Base-by-base conservation (phyloP, 2,797 vertebrate species). In the Crenuchus spilurus region DNA sequence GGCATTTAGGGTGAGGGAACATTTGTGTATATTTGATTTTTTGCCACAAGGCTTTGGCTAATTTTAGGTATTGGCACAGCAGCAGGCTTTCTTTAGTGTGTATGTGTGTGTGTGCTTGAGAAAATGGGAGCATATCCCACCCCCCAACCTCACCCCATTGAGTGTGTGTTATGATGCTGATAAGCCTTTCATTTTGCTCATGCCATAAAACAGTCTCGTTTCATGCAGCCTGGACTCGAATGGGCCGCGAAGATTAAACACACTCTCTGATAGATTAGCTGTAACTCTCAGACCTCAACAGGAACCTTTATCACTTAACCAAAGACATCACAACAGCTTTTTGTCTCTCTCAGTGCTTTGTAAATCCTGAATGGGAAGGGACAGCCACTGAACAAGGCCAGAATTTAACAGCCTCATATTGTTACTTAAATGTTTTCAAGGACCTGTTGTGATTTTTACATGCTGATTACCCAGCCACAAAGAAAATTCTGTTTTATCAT, bases 161-260 rank as follows among this genome's bases (percentile, higher is more conserved):
- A 65, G 62, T n/a, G 62, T 39, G 22, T 83, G 79, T 77, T 77
- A 68, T 57, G 61, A 35, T 30, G 48, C 76, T 72, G 82, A 82
- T 80, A 83, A 77, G 79, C 24, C 61, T 62, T 66, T 74, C 24
- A 60, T 48, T 64, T 74, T 66, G 46, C 52, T 74, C 66, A 28
- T 20, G 26, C 41, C 13, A 60, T 80, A 75, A 74, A 72, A 63
- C 69, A 65, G 69, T 80, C 74, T 71, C 42, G 54, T 63, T 51
- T 75, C 52, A 77, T 71, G 69, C 48, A 24, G 33, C 58, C 70
- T 30, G 55, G 33, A 61, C 6, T 6, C 9, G 22, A 75, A 75
- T 55, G 48, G 61, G 54, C 64, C 31, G 1, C 35, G 28, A 18
- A 80, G 64, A 77, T 72, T 75, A 77, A 77, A 75, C 9, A 4